A percentile compares a stretch with the other conserved stretches of the same genome.
These are phyloP conservation scores for Agrilus mali DNA, from an alignment of 2,888 invertebrate species.

Conservation along the genomic window DNA sequence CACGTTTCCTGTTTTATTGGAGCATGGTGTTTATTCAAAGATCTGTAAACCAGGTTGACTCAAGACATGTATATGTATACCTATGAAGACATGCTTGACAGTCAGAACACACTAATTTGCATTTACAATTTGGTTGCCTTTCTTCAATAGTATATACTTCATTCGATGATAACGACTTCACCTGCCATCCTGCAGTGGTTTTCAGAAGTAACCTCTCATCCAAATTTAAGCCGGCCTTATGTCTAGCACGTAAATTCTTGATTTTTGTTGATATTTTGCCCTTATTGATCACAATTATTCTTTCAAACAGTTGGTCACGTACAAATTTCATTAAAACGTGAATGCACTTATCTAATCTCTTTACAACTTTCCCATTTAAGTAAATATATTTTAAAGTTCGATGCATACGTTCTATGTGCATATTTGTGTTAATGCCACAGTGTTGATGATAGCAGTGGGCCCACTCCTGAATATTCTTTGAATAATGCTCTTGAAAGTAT, in stretches of 20 bases:
- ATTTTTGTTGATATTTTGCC: conserved; percentile 7
- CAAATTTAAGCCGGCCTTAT: conserved; percentile 4
- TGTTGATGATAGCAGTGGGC: conserved; percentile 14
- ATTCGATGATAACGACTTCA: background rate
- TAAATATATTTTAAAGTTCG: conserved; percentile 15
- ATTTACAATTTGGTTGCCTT: conserved; percentile 1
- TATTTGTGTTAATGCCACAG: conserved; percentile 17
- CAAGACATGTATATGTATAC: conserved; percentile 6
- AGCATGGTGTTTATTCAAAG: too few relatives aligned
- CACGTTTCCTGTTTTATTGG: too few relatives aligned
- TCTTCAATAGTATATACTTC: background rate
- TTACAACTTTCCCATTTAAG: conserved; percentile 14
- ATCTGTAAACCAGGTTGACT: too few relatives aligned
- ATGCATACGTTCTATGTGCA: conserved; percentile 18
- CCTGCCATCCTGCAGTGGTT: conserved; percentile 1
- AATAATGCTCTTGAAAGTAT: conserved; percentile 12
- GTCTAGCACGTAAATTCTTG: conserved; percentile 1
- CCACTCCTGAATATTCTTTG: conserved; percentile 10
- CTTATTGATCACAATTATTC: conserved; percentile 9
- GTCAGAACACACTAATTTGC: conserved; percentile 4
- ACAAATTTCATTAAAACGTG: conserved; percentile 15
- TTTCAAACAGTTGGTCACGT: conserved; percentile 15
- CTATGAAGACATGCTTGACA: conserved; percentile 6
- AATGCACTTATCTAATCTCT: conserved; percentile 15
- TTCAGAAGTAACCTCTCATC: background rate